Evolutionary conservation across 2,888 invertebrate genomes (phyloP).

Genomic region (Acronicta aceris): DNA sequence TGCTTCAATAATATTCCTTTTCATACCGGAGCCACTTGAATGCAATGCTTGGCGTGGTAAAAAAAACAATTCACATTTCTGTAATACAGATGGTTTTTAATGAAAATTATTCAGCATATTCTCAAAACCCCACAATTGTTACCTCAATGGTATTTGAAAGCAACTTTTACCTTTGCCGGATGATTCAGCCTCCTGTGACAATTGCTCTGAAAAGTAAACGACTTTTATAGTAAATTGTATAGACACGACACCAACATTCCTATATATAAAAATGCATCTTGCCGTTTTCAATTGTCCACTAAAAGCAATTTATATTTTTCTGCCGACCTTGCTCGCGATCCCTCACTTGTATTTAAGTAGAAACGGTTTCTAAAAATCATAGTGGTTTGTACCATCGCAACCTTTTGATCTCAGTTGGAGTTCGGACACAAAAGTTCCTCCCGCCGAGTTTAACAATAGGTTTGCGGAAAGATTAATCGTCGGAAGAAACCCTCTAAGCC

Average conservation of each 20-base stretch:
- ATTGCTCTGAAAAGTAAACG: conserved; percentile 33
- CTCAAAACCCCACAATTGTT: conserved; percentile 17
- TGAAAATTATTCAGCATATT: neutral
- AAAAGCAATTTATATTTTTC: conserved; percentile 56
- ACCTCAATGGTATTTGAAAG: conserved; percentile 11
- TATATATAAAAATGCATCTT: conserved; percentile 46
- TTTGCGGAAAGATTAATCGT: conserved; percentile 87
- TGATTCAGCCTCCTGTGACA: conserved; percentile 38
- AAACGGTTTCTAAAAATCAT: conserved; percentile 72
- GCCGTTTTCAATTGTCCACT: conserved; percentile 48
- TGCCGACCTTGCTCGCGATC: conserved; percentile 34
- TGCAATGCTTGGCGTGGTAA: neutral
- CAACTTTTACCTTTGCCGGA: conserved; percentile 25
- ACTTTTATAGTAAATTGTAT: conserved; percentile 38
- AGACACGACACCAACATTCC: conserved; percentile 37
- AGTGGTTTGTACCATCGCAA: conserved; percentile 72
- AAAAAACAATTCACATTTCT: neutral
- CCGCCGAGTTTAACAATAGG: conserved; percentile 83
- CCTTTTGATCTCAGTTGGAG: conserved; percentile 82
- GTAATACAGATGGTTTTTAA: neutral
- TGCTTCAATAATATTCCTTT: no score
- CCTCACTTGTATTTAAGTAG: conserved; percentile 51
- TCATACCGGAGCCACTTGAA: no score
- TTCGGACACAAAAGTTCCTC: conserved; percentile 83
- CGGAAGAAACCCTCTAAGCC: conserved; percentile 80